These are phyloP conservation scores for Drosophila neonasuta DNA, from an alignment of 2,888 invertebrate species.

Conservation along the genomic window DNA sequence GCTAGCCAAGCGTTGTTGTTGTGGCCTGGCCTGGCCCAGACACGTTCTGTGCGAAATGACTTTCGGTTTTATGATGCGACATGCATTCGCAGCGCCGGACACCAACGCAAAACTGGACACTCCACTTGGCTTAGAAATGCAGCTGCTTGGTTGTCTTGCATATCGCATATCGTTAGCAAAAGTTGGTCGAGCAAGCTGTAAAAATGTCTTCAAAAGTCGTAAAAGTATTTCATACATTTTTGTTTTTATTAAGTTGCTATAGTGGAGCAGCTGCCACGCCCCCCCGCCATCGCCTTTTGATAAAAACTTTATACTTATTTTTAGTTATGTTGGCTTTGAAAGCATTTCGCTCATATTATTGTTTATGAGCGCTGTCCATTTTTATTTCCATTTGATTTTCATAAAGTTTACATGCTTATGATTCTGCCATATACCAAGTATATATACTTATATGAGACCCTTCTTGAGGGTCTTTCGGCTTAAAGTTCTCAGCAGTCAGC, in stretches of 20 bases:
- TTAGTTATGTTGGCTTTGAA: slow-evolving; percentile 49
- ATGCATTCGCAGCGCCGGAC: slow-evolving; percentile 62
- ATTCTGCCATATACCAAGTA: slow-evolving; percentile 35
- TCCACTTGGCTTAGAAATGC: slow-evolving; percentile 44
- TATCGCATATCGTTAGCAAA: slow-evolving; percentile 78
- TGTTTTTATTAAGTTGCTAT: slow-evolving; percentile 72
- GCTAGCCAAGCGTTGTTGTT: slow-evolving; percentile 9
- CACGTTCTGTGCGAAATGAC: slow-evolving; percentile 78
- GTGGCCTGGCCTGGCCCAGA: slow-evolving; percentile 31
- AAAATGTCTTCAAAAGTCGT: slow-evolving; percentile 78
- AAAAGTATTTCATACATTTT: slow-evolving; percentile 78
- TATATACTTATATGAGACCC: not conserved
- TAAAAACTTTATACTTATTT: slow-evolving; percentile 27
- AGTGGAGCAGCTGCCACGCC: slow-evolving; percentile 37
- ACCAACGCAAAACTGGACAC: slow-evolving; percentile 26
- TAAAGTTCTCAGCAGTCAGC: slow-evolving; percentile 31
- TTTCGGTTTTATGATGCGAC: slow-evolving; percentile 78
- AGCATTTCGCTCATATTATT: slow-evolving; percentile 65
- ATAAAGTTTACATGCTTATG: slow-evolving; percentile 73
- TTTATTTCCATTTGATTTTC: slow-evolving; percentile 78
- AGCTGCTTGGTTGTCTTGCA: slow-evolving; percentile 48
- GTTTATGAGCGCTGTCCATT: slow-evolving; percentile 70
- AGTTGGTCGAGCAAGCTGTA: slow-evolving; percentile 71
- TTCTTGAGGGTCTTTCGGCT: slow-evolving; percentile 19
- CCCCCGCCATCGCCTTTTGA: not conserved